Conservation (phyloP, 2,888 invertebrate species). For the Ormyrus thymus region DNA sequence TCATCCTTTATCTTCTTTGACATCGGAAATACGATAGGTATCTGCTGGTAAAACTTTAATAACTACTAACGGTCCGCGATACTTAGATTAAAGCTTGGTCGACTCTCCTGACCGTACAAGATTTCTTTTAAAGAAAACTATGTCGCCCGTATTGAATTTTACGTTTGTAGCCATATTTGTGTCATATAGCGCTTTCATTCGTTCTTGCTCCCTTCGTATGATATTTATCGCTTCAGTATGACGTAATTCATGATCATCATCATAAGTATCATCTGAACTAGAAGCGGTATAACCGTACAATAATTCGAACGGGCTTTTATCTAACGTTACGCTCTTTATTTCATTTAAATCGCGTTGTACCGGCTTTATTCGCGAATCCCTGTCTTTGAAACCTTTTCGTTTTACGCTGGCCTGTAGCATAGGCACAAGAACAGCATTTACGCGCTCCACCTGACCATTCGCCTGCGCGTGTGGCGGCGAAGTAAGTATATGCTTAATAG, state of each 20-base stretch:
- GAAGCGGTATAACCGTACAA: background rate
- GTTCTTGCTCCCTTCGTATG: background rate
- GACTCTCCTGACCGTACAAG: background rate
- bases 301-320: background rate
- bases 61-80: background rate
- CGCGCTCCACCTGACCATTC: background rate
- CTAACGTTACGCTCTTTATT: background rate
- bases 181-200: background rate
- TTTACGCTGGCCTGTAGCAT: background rate
- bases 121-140: conserved; percentile 10
- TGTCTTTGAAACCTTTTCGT: background rate
- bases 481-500: conserved; percentile 1
- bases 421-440: conserved; percentile 6
- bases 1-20: background rate
- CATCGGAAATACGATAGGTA: background rate
- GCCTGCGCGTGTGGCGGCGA: conserved; percentile 9
- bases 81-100: background rate
- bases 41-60: background rate
- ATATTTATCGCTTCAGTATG: background rate
- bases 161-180: background rate
- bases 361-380: background rate
- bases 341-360: conserved; percentile 2
- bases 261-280: too few species aligned
- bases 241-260: background rate
- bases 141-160: background rate